Percentiles rank a stretch among this genome's conserved stretches.
Conservation (phyloP, 1,140 invertebrate species). For the Papilio dardanus region DNA sequence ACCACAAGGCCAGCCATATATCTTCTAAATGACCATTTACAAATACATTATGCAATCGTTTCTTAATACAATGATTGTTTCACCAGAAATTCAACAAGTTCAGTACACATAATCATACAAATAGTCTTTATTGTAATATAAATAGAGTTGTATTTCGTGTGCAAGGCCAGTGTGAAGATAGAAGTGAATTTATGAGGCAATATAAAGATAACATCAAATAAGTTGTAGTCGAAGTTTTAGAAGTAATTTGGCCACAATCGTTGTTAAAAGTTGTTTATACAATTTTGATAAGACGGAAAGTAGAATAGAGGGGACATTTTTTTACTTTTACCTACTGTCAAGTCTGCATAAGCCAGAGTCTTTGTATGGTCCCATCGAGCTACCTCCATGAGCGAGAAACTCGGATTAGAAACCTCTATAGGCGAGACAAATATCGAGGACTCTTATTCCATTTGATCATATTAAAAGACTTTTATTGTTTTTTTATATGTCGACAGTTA, state of each 20-base stretch:
- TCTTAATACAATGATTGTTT: constrained; percentile 20
- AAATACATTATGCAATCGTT: constrained; percentile 4
- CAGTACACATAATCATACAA: background rate
- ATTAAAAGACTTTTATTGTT: no score
- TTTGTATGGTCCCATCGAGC: no score
- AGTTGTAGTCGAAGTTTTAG: constrained; percentile 16
- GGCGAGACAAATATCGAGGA: no score
- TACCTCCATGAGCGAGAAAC: no score
- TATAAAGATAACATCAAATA: constrained; percentile 21
- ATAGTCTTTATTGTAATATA: background rate
- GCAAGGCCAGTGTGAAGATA: background rate
- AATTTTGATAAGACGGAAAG: constrained; percentile 1
- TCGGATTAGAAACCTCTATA: no score
- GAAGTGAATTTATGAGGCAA: constrained; percentile 24
- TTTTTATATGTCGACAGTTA: no score
- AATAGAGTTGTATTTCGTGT: background rate
- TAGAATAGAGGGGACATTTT: background rate
- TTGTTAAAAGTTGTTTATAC: constrained; percentile 11
- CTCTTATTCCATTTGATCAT: no score
- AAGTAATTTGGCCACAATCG: constrained; percentile 24
- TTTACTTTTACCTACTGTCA: background rate
- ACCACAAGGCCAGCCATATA: background rate
- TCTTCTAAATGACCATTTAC: constrained; percentile 11
- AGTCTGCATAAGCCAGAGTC: no score
- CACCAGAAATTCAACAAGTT: constrained; percentile 19